These are phyloP conservation scores for Ophion ventricosus DNA, from an alignment of 2,888 invertebrate genomes.

Conservation along the genomic window DNA sequence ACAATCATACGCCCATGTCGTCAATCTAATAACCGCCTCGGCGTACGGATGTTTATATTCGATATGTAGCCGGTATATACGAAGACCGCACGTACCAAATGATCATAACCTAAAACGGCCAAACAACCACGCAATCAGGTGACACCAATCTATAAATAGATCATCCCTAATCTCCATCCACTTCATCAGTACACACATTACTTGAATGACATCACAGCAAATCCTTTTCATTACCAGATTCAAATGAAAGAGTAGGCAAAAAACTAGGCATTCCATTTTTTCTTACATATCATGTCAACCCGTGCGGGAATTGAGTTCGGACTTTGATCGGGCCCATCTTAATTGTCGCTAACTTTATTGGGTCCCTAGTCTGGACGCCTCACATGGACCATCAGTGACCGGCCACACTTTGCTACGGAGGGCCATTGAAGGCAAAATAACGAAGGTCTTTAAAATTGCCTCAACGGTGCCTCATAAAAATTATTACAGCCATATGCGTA, in stretches of 20 bases:
- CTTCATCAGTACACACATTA: not conserved
- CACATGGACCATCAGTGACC: too few species aligned
- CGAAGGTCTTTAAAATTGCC: too few species aligned
- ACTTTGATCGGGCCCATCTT: too few species aligned
- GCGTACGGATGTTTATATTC: conserved; percentile 18
- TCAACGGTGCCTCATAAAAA: too few species aligned
- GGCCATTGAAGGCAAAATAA: too few species aligned
- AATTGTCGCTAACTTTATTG: too few species aligned
- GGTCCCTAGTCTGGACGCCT: too few species aligned
- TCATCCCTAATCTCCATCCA: not conserved
- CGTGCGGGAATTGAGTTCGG: too few species aligned
- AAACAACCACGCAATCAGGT: not conserved
- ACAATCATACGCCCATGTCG: conserved; percentile 58
- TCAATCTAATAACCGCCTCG: conserved; percentile 47
- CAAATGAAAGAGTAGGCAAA: not conserved
- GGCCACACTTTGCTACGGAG: too few species aligned
- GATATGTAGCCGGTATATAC: not conserved
- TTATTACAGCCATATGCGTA: too few species aligned
- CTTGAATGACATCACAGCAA: not conserved
- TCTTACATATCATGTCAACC: not conserved
- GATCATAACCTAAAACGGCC: not conserved
- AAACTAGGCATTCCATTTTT: not conserved
- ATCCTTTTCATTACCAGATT: not conserved
- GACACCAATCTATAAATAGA: conserved; percentile 1
- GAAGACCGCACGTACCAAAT: not conserved